Conservation (phyloP, 2,113 vertebrate species). For the Pipra filicauda region DNA sequence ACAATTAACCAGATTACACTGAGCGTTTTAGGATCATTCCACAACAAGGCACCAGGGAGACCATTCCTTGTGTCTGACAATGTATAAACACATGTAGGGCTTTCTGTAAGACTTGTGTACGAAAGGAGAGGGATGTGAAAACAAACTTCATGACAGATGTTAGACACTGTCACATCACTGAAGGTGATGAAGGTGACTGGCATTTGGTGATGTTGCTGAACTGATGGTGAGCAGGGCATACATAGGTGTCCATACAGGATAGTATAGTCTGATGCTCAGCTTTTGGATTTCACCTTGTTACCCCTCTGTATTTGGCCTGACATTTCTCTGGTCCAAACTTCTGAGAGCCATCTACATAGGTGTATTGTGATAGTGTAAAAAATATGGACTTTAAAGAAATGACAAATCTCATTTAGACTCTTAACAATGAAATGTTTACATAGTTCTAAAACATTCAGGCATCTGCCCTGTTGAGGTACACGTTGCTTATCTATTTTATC, state of each 20-base stretch:
- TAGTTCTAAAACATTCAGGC: neutral
- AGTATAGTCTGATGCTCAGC: neutral
- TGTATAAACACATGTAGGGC: neutral
- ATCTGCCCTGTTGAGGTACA: neutral
- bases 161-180: neutral
- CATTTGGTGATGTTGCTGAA: neutral
- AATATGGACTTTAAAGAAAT: neutral
- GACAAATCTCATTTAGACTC: neutral
- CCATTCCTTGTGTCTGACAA: neutral
- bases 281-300: neutral
- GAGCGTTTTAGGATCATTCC: neutral
- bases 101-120: neutral
- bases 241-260: rapidly evolving
- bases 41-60: neutral
- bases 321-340: neutral
- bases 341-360: neutral
- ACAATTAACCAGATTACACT: neutral
- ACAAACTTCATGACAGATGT: neutral
- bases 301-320: neutral
- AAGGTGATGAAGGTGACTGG: neutral
- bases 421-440: neutral
- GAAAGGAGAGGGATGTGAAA: neutral
- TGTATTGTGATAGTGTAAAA: neutral
- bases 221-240: rapidly evolving
- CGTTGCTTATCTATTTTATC: neutral